Evolutionary conservation across 1,140 invertebrate genomes (phyloP), one percentile per base, ranked within the genome.

Genomic region (Lutraria rhynchaena): DNA sequence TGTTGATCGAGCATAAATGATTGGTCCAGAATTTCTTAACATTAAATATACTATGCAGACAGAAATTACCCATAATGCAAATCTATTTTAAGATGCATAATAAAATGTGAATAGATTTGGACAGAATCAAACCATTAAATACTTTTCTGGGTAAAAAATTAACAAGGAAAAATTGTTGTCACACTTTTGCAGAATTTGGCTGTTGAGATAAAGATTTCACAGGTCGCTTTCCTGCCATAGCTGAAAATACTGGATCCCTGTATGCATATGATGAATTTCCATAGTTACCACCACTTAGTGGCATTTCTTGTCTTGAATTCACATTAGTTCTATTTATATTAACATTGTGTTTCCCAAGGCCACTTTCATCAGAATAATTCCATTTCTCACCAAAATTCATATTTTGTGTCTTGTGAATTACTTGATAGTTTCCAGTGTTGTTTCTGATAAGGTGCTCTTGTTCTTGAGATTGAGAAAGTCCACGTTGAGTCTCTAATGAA

Each of bases 171-270:
- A 27, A 19, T 55, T 75, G 24, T n/a, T 53, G 69, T 81, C 78
- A 81, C 19, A 81, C 78, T 65, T 81, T 81, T 33, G 78, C 78
- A 11, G 78, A 81, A 29, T 73, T 81, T 24, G 78, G 78, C 44
- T 81, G 78, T 24, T 65, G 61, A n/a, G 67, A 53, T 60, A 81
- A 74, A 17, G 78, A 63, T 37, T 81, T 60, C n/a, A 81, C 78
- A 51, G 78, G 69, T 46, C 78, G 57, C 55, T 81, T 81, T 41
- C 78, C 78, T 37, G 78, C 78, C 67, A 81, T 58, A 31, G 67
- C 22, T 57, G 78, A 61, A 44, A 53, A 74, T 37, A 81, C 67
- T 61, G 78, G 78, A 60, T 81, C 78, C 29, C 78, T 73, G 60
- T 81, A 81, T 51, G 67, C 78, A 22, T 58, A 58, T 41, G 46